These are phyloP conservation scores for Syrphus vitripennis DNA, from an alignment of 2,888 invertebrate genomes.

Conservation along the genomic window DNA sequence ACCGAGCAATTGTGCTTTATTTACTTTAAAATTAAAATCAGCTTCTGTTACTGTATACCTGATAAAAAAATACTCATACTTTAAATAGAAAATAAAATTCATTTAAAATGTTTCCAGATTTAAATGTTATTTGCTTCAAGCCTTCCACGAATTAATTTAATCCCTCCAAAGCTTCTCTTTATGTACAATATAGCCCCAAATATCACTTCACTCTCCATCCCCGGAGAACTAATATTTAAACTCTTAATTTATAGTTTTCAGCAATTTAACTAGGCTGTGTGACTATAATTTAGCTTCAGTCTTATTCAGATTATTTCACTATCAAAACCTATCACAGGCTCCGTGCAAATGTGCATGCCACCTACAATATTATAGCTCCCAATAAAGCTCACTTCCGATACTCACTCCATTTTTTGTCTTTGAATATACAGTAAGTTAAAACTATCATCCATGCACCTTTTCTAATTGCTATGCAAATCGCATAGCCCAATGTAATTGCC, in stretches of 20 bases:
- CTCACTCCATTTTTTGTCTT: neutral
- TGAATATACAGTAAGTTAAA: neutral
- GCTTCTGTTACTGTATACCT: neutral
- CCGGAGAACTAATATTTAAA: constrained; percentile 16
- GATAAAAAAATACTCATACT: neutral
- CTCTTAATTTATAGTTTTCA: constrained; percentile 15
- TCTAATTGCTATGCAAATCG: constrained; percentile 66
- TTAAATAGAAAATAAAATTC: neutral
- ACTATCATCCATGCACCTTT: constrained; percentile 23
- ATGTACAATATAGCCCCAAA: neutral
- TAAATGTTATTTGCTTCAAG: neutral
- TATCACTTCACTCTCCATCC: neutral
- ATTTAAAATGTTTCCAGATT: neutral
- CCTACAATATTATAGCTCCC: neutral
- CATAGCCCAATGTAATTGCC: constrained; percentile 59
- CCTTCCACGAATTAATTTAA: neutral
- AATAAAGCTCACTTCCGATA: neutral
- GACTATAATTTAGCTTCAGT: constrained; percentile 43
- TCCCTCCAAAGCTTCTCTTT: neutral
- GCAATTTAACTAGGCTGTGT: constrained; percentile 1
- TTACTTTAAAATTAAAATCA: too few species aligned
- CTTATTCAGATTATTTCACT: constrained; percentile 58
- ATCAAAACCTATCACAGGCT: constrained; percentile 41
- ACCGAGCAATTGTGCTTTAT: too few species aligned
- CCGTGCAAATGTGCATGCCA: neutral